Evolutionary conservation across 2,113 vertebrate genomes (phyloP).

Genomic region (Phrynosoma platyrhinos): DNA sequence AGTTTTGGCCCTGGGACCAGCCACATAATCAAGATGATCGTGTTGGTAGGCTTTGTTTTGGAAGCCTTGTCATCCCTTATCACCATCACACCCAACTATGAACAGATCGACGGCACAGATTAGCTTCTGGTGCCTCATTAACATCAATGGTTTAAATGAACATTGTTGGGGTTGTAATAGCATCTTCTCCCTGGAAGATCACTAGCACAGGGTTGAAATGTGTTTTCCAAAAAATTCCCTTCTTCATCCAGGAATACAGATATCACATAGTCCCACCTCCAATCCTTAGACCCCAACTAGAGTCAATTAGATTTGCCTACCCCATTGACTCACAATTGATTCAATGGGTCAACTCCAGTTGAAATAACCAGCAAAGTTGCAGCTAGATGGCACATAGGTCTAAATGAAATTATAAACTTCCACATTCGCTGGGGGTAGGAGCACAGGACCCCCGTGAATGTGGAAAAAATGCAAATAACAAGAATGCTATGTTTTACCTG

Average conservation of each 20-base stretch:
- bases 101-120: constrained; percentile 40
- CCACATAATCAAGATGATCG: constrained; percentile 13
- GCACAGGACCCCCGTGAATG: no score
- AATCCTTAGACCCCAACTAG: no score
- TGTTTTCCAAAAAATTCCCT: background rate
- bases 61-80: constrained; percentile 13
- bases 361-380: no score
- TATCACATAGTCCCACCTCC: background rate
- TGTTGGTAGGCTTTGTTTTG: background rate
- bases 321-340: no score
- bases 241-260: background rate
- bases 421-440: no score
- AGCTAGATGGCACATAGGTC: no score
- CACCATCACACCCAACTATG: constrained; percentile 4
- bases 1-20: background rate
- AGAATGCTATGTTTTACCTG: no score
- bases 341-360: no score
- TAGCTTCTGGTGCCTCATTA: background rate
- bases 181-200: background rate
- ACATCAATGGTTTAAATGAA: background rate
- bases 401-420: no score
- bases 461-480: no score
- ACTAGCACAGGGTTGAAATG: background rate
- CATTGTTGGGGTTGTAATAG: background rate
- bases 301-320: no score